Conservation (phyloP, 1,140 invertebrate genomes). For the Oedothorax gibbosus region DNA sequence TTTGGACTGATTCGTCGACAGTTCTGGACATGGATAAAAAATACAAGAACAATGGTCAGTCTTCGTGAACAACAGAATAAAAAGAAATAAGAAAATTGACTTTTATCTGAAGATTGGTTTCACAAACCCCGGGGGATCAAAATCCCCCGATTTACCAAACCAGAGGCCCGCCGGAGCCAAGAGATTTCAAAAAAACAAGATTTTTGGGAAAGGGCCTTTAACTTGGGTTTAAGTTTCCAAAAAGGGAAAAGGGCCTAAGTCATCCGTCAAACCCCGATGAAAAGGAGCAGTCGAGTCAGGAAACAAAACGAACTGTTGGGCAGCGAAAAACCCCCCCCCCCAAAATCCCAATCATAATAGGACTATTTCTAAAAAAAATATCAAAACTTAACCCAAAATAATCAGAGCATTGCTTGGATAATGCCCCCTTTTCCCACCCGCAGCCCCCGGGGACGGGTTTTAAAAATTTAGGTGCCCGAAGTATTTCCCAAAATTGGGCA, state of each 20-base stretch:
- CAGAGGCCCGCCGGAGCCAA: conserved; percentile 2
- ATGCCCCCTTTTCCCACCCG: not conserved
- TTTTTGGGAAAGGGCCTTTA: conserved; percentile 24
- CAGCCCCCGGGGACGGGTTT: no score
- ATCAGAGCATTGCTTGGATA: no score
- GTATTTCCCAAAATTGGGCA: no score
- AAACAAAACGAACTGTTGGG: not conserved
- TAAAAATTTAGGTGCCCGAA: not conserved
- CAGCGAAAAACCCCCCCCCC: no score
- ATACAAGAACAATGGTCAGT: no score
- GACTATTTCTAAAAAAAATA: no score
- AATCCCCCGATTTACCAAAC: conserved; percentile 11
- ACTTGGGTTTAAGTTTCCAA: not conserved
- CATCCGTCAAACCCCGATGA: not conserved
- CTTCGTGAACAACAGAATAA: conserved; percentile 36
- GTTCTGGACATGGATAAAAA: no score
- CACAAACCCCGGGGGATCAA: conserved; percentile 4
- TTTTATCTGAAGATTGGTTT: conserved; percentile 2
- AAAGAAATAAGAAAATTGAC: conserved; percentile 19
- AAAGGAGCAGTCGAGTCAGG: conserved; percentile 9
- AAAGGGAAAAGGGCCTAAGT: conserved; percentile 19
- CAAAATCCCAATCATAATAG: no score
- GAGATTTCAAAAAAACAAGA: no score
- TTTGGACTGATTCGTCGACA: no score
- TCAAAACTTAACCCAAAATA: no score